phyloP scores from a whole-genome alignment of 2,888 invertebrate genomes.

The Cremastinae sp. region DNA sequence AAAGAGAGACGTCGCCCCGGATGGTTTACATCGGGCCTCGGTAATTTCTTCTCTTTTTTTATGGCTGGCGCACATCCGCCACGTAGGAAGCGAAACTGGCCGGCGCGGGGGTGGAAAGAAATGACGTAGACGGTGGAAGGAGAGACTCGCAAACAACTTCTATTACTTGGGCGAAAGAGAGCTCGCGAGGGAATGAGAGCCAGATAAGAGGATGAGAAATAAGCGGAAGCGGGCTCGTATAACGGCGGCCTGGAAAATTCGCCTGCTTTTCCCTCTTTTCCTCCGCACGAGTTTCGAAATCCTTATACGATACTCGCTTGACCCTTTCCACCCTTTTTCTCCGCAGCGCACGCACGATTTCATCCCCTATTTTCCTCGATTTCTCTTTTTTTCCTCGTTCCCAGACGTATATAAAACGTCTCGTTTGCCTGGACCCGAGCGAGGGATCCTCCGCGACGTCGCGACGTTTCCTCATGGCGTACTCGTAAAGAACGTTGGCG shows the following conservation, averaged over 20 bases:
- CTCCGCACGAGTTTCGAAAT: conserved; percentile 26
- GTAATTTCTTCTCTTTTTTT: conserved; percentile 27
- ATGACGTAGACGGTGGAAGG: conserved; percentile 54
- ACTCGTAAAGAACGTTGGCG: conserved; percentile 78
- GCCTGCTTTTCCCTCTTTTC: conserved; percentile 40
- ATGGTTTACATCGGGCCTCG: conserved; percentile 22
- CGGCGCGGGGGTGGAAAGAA: conserved; percentile 38
- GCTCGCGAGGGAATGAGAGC: conserved; percentile 34
- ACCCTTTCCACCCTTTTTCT: conserved; percentile 33
- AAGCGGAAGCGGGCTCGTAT: conserved; percentile 11
- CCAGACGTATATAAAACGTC: conserved; percentile 34
- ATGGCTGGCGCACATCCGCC: conserved; percentile 39
- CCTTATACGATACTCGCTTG: conserved; percentile 31
- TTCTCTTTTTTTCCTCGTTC: conserved; percentile 36
- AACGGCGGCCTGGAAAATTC: conserved; percentile 39
- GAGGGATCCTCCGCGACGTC: conserved; percentile 57
- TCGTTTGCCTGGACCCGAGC: conserved; percentile 34
- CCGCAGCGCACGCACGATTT: background rate
- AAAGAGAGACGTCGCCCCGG: conserved; percentile 3
- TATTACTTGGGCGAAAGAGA: conserved; percentile 48
- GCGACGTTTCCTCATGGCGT: conserved; percentile 60
- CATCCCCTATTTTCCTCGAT: conserved; percentile 14
- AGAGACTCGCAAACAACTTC: conserved; percentile 59
- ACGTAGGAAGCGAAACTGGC: conserved; percentile 29
- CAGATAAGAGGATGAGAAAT: conserved; percentile 32